Percentiles rank a stretch among this genome's conserved stretches.
Conservation (phyloP, 2,797 vertebrate genomes). For the Aldrovandia affinis region DNA sequence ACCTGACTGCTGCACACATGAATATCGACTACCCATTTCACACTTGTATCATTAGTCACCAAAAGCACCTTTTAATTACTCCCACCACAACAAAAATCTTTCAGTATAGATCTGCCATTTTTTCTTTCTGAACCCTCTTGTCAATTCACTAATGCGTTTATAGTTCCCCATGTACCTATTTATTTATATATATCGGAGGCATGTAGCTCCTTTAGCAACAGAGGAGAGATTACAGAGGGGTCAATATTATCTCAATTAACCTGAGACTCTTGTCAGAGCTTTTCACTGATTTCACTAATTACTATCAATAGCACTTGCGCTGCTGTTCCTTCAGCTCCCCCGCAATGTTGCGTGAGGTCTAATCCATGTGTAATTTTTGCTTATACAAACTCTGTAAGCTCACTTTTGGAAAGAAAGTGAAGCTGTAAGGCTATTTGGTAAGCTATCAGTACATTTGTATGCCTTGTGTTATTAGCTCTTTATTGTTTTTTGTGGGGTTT, state of each 20-base stretch:
- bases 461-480: not conserved
- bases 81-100: constrained; percentile 63
- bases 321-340: constrained; percentile 65
- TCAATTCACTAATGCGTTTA: constrained; percentile 81
- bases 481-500: too few relatives aligned
- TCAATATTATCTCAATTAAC: constrained; percentile 89
- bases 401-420: not conserved
- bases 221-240: constrained; percentile 71
- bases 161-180: constrained; percentile 76
- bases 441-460: not conserved
- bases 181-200: constrained; percentile 73
- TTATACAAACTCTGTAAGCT: not conserved
- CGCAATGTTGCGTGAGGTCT: constrained; percentile 25
- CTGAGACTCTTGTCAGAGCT: constrained; percentile 63
- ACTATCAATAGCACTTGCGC: constrained; percentile 80
- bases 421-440: not conserved
- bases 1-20: constrained; percentile 81
- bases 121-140: constrained; percentile 30
- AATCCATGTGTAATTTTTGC: not conserved
- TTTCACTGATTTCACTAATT: constrained; percentile 62
- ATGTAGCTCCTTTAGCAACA: constrained; percentile 71
- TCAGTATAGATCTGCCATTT: constrained; percentile 72
- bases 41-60: constrained; percentile 88
- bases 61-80: constrained; percentile 97
- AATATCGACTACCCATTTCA: constrained; percentile 86